These are phyloP conservation scores for Drosophila kohkoa DNA, from an alignment of 1,140 invertebrate genomes.

Conservation along the genomic window DNA sequence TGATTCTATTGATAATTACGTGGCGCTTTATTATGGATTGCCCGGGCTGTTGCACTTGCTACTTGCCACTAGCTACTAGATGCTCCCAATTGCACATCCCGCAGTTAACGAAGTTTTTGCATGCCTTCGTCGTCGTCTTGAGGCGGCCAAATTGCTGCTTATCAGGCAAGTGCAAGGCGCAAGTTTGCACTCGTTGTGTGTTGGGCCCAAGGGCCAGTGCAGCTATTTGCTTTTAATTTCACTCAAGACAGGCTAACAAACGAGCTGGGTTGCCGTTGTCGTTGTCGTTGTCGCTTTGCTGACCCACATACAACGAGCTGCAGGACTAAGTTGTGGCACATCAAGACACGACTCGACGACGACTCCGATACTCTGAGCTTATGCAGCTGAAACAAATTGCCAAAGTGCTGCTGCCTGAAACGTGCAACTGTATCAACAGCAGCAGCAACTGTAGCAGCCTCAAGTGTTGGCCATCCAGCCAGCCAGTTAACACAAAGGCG, in stretches of 20 bases:
- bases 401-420: conserved; percentile 59
- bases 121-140: conserved; percentile 56
- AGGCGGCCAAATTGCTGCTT: conserved; percentile 71
- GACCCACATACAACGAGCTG: conserved; percentile 66
- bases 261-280: conserved; percentile 56
- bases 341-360: background rate
- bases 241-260: conserved; percentile 70
- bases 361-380: background rate
- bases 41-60: conserved; percentile 12
- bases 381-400: conserved; percentile 69
- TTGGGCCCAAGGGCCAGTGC: conserved; percentile 39
- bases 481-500: conserved; percentile 51
- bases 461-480: conserved; percentile 40
- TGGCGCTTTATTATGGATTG: conserved; percentile 74
- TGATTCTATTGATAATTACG: conserved; percentile 80
- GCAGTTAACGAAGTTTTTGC: conserved; percentile 62
- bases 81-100: conserved; percentile 31
- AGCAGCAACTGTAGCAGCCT: too few relatives aligned
- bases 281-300: conserved; percentile 43
- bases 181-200: background rate
- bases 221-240: conserved; percentile 82
- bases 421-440: conserved; percentile 74
- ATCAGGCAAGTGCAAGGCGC: conserved; percentile 51
- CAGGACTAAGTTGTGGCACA: conserved; percentile 49
- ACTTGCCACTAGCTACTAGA: conserved; percentile 12